These are phyloP conservation scores for Macrosteles quadrilineatus DNA, from an alignment of 1,140 invertebrate species.

Conservation along the genomic window DNA sequence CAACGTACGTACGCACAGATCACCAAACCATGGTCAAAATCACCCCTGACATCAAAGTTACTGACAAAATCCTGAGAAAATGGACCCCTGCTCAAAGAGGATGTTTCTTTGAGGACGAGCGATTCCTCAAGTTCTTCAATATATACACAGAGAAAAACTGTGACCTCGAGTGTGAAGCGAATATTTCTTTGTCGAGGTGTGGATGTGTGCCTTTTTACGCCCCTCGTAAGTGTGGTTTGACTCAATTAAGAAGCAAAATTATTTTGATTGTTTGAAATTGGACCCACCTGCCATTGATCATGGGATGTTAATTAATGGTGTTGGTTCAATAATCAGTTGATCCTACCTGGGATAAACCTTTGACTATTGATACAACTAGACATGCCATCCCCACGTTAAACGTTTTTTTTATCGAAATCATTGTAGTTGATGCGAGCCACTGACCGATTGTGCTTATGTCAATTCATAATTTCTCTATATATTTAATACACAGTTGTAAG, in stretches of 20 bases:
- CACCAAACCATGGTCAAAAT: constrained; percentile 18
- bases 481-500: too few species aligned
- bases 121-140: constrained; percentile 61
- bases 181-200: constrained; percentile 59
- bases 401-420: too few species aligned
- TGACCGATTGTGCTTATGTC: too few species aligned
- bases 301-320: too few species aligned
- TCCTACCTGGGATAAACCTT: too few species aligned
- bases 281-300: too few species aligned
- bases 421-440: too few species aligned
- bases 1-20: constrained; percentile 21
- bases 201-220: constrained; percentile 60
- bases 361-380: too few species aligned
- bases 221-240: constrained; percentile 22
- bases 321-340: too few species aligned
- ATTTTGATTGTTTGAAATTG: too few species aligned
- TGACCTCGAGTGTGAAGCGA: constrained; percentile 48
- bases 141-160: constrained; percentile 50
- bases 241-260: not conserved
- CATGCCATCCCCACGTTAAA: too few species aligned
- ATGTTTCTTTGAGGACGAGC: constrained; percentile 63
- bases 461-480: too few species aligned
- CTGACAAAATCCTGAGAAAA: not conserved
- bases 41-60: constrained; percentile 14
- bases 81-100: constrained; percentile 35